Evolutionary conservation across 2,797 vertebrate species (phyloP).

Genomic region (Meda fulgida): DNA sequence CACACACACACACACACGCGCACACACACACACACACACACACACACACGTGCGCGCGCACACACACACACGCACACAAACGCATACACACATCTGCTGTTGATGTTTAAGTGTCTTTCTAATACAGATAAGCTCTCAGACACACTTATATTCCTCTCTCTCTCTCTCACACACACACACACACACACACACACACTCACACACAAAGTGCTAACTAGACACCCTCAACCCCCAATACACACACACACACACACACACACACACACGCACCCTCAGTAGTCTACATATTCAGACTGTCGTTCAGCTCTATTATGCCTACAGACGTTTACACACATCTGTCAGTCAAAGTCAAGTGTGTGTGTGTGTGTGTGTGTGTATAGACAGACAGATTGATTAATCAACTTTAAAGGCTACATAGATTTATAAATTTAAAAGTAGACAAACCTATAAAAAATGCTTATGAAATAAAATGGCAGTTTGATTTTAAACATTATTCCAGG

Average conservation of each 20-base stretch:
- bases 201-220: slow-evolving; percentile 6
- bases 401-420: background rate
- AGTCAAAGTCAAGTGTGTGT: background rate
- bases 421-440: background rate
- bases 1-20: background rate
- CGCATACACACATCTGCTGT: background rate
- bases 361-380: background rate
- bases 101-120: background rate
- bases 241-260: background rate
- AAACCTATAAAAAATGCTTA: background rate
- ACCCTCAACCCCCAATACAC: background rate
- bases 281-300: slow-evolving; percentile 9
- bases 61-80: background rate
- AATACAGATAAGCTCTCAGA: slow-evolving; percentile 21
- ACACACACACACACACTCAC: slow-evolving; percentile 9
- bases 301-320: slow-evolving; percentile 42
- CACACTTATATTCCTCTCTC: slow-evolving; percentile 3
- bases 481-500: background rate
- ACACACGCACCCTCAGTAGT: background rate
- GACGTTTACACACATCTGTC: background rate
- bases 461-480: background rate
- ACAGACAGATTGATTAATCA: background rate
- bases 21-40: too few relatives aligned
- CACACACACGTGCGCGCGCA: background rate
- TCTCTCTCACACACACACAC: background rate